Conservation (phyloP, 2,797 vertebrate species). For the Cyprinodon diabolis region DNA sequence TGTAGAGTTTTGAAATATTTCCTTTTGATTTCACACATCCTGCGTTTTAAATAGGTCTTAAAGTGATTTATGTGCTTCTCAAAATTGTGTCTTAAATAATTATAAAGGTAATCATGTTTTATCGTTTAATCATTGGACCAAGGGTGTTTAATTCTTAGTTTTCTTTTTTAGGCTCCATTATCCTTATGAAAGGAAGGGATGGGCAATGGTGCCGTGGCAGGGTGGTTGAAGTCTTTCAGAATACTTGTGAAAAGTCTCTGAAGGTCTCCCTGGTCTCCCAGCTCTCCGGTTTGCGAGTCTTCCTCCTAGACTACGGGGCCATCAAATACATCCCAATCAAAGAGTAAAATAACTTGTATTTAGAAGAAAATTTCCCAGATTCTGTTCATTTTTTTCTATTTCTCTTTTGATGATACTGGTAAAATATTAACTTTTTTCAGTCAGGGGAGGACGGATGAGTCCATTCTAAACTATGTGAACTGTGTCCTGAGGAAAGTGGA, state of each 20-base stretch:
- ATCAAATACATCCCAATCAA: slow-evolving; percentile 50
- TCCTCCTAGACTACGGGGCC: slow-evolving; percentile 70
- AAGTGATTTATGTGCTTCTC: background rate
- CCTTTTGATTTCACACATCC: background rate
- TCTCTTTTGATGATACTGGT: background rate
- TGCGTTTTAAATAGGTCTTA: background rate
- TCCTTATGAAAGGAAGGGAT: slow-evolving; percentile 67
- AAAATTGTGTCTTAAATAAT: background rate
- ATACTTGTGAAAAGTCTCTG: slow-evolving; percentile 39
- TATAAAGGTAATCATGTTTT: background rate
- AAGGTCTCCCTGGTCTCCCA: slow-evolving; percentile 53
- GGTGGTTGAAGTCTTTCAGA: slow-evolving; percentile 62
- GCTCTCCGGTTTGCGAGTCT: slow-evolving; percentile 60
- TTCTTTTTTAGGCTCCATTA: slow-evolving; percentile 50
- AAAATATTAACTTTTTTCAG: slow-evolving; percentile 17
- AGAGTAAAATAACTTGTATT: slow-evolving; percentile 36
- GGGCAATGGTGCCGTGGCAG: slow-evolving; percentile 64
- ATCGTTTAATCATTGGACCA: background rate
- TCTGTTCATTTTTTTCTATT: background rate
- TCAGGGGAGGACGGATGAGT: slow-evolving; percentile 23
- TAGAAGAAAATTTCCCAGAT: background rate
- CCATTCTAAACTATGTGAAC: slow-evolving; percentile 54
- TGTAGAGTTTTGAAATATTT: background rate
- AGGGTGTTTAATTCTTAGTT: background rate
- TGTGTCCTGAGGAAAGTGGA: slow-evolving; percentile 63